These are phyloP conservation scores for Cossypha heuglini DNA, from an alignment of 2,797 vertebrate genomes.

Conservation along the genomic window DNA sequence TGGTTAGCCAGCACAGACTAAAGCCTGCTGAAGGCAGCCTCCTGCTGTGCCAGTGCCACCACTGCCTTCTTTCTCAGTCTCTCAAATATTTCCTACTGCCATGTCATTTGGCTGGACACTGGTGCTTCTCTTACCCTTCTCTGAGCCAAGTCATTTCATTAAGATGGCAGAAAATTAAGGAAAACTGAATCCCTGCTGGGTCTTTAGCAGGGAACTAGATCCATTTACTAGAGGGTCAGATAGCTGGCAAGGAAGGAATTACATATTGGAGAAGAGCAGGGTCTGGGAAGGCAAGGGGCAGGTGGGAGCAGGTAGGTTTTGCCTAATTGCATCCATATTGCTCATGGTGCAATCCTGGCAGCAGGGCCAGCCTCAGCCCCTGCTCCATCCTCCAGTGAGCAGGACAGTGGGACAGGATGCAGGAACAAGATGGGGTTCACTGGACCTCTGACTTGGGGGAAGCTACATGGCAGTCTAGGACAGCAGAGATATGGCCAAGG, in stretches of 20 bases:
- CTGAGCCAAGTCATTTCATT: accelerated
- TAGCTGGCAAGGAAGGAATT: background rate
- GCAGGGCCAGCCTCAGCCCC: accelerated
- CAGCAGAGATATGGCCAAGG: background rate
- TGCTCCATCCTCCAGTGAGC: background rate
- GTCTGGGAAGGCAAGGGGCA: background rate
- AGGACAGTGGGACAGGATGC: background rate
- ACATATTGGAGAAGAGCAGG: background rate
- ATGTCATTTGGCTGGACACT: background rate
- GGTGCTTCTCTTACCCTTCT: background rate
- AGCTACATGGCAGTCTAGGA: background rate
- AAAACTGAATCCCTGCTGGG: background rate
- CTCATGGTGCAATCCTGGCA: background rate
- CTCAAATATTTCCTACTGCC: background rate
- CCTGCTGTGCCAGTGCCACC: background rate
- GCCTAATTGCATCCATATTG: background rate
- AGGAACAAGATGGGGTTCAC: background rate
- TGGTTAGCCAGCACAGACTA: background rate
- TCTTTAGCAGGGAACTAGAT: background rate
- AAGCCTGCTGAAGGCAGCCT: background rate
- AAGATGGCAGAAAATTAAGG: background rate
- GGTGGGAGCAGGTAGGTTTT: background rate
- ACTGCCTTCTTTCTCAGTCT: background rate
- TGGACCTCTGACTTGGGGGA: background rate
- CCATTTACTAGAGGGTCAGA: background rate